Evolutionary conservation across 1,140 invertebrate species (phyloP), one percentile per base, ranked within the genome.

Genomic region (Drosophila dunni): DNA sequence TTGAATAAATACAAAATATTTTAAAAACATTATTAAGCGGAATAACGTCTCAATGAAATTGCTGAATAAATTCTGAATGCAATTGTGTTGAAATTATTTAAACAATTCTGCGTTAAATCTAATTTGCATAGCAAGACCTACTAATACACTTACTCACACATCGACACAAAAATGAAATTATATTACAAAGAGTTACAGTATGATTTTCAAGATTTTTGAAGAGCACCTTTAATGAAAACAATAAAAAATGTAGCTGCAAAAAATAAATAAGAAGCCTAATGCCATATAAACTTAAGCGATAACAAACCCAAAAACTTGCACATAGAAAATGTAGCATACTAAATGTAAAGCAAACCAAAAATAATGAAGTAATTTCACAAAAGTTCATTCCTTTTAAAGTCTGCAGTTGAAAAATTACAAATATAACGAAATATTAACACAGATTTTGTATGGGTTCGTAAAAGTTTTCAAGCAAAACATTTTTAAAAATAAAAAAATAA

Each of bases 161-260:
- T 13, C 62, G 36, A 44, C 20, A 70, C 60, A 77, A 42, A 60
- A 48, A 79, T 36, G 2, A 34, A 54, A 51, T 70, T 53, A 60
- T 34, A 61, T 40, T 60, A 50, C 51, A 62, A 62, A 46, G 42
- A 62, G 46, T 62, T 67, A 83, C 69, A 51, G 7, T 76, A 71
- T 85, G 62, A 75, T 78, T 85, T 85, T 51, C 24, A 29, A 78
- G 40, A 81, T 75, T 76, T 75, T 80, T 75, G 70, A 89, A 89
- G 84, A 88, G 84, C 84, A 88, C 84, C 84, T 88, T 89, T 69
- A 80, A 89, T 56, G 84, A 84, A 88, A 88, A 84, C 84, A 88
- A 88, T 88, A 88, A 75, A 45, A 79, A 64, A 67, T 78, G 75
- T 78, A 89, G 84, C 84, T 78, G 80, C 67, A 81, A 74, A 66